Evolutionary conservation across 2,113 vertebrate genomes (phyloP), one percentile per base, ranked within the genome.

Genomic region (Sclerurus mexicanus): DNA sequence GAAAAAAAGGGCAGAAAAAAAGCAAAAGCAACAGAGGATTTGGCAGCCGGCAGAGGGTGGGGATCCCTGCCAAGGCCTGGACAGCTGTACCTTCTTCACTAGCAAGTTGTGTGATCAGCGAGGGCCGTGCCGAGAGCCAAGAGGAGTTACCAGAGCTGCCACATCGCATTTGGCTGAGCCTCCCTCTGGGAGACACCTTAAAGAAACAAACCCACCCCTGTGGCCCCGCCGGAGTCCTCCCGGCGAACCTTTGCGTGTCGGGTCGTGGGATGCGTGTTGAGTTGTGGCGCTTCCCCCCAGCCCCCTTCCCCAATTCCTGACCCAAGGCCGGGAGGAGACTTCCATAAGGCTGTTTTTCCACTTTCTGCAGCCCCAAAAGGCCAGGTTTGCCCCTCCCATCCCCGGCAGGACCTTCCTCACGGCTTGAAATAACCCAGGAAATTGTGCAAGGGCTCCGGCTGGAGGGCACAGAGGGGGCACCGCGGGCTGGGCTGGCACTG

Each of bases 1-100:
- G 9, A 18, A 30, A 30, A 53, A 18, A 23, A 47, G 22, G 22
- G 10, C 20, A 23, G 23, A 12, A 50, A 50, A 50, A 15, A 27
- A 27, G 30, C 22, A n/a, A 56, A 8, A 31, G 63, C 66, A 31
- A 74, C 74, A 4, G 4, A 46, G 64, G 62, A 37, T 91, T 94
- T 97, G 95, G 95, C 96, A 94, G 91, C 3, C 1, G 47, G 58
- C 1, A 3, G 63, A 62, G 78, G 69, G 75, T 22, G 85, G 55
- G 94, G 79, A 82, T 16, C 47, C 46, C 82, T 96, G 96, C 96
- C 93, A 96, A 94, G 91, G 94, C 92, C 84, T 96, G 89, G 95
- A 95, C 96, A 97, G 96, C 96, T 97, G 96, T 89, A 96, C 95
- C 95, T 96, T 96, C 95, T 97, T 97, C 89, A 23, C 96, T 95